Evolutionary conservation across 2,888 invertebrate species (phyloP).

Genomic region (Andrena flavipes): DNA sequence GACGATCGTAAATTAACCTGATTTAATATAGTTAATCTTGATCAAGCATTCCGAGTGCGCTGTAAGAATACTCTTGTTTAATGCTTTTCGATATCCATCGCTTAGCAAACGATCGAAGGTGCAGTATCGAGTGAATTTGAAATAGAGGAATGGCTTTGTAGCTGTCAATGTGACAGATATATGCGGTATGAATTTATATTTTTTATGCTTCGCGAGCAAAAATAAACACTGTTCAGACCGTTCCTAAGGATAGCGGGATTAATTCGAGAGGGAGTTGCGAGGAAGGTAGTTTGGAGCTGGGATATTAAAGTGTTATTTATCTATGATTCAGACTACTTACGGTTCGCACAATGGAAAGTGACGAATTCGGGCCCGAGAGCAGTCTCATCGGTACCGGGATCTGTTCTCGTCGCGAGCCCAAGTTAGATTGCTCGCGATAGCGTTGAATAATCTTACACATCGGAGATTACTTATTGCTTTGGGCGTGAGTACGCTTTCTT

Average conservation of each 20-base stretch:
- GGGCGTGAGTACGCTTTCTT: neutral
- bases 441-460: conserved; percentile 2
- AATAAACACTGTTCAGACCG: accelerated
- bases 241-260: neutral
- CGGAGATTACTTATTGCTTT: neutral
- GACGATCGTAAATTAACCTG: conserved; percentile 35
- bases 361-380: neutral
- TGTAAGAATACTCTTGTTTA: neutral
- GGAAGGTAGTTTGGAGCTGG: too few relatives aligned
- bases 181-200: neutral
- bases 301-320: too few relatives aligned
- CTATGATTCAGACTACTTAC: conserved; percentile 11
- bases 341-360: neutral
- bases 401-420: too few relatives aligned
- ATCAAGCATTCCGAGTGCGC: neutral
- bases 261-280: too few relatives aligned
- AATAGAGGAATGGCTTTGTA: neutral
- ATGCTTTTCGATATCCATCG: neutral
- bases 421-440: neutral
- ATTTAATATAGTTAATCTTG: too few relatives aligned
- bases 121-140: too few relatives aligned
- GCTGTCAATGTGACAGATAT: neutral
- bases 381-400: neutral
- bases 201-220: neutral
- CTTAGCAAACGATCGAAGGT: neutral